Evolutionary conservation across 2,113 vertebrate genomes (phyloP).

Genomic region (Phoenicopterus ruber): DNA sequence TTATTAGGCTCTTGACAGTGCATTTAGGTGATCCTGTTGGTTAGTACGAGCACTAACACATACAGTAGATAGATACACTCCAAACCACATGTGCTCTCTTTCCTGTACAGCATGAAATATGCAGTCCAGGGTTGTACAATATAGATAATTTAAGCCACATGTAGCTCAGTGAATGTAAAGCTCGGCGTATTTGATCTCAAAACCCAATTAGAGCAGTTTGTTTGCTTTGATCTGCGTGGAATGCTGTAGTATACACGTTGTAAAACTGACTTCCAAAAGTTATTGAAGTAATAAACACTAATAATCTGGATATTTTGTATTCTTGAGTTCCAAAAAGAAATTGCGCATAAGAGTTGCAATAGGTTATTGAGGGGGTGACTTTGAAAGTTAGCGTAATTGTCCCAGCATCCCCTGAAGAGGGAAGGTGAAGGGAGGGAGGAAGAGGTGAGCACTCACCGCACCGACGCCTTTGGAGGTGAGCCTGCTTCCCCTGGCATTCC

Average conservation of each 20-base stretch:
- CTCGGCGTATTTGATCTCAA: constrained; percentile 22
- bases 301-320: not conserved
- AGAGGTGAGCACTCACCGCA: not conserved
- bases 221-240: constrained; percentile 53
- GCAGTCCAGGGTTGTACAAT: not conserved
- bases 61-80: not conserved
- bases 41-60: not conserved
- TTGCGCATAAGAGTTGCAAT: not conserved
- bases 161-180: constrained; percentile 7
- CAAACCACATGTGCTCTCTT: not conserved
- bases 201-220: constrained; percentile 24
- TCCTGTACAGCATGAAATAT: not conserved
- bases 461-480: not conserved
- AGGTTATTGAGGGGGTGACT: not conserved
- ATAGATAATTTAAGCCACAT: constrained; percentile 22
- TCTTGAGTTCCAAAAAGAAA: not conserved
- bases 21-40: not conserved
- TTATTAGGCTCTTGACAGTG: not conserved
- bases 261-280: constrained; percentile 36
- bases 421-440: not conserved
- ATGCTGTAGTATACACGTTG: constrained; percentile 12
- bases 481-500: not conserved
- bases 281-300: constrained; percentile 40
- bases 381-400: not conserved
- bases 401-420: not conserved